Percentiles rank a stretch among this genome's conserved stretches.
Evolutionary conservation across 1,140 invertebrate species (phyloP).

Genomic region (Augochlora pura): DNA sequence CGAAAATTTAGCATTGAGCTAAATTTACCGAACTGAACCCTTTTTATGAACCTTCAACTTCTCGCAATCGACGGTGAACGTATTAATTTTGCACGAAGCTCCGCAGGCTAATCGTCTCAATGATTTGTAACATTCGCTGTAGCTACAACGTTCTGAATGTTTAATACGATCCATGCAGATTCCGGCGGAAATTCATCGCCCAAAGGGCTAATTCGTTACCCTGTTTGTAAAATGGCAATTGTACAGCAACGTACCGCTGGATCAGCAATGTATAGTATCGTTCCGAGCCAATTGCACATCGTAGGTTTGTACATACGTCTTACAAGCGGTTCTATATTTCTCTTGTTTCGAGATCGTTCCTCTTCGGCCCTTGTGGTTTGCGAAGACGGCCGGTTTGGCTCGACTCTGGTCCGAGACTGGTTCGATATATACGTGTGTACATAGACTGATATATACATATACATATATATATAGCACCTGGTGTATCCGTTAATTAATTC

Average conservation of each 20-base stretch:
- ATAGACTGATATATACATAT: too few species aligned
- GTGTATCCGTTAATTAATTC: constrained; percentile 37
- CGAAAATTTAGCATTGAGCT: too few species aligned
- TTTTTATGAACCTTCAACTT: too few species aligned
- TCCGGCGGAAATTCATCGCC: neutral
- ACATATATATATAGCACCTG: constrained; percentile 5
- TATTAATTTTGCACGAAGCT: too few species aligned
- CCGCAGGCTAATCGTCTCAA: neutral
- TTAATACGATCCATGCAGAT: neutral
- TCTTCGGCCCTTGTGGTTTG: constrained; percentile 30
- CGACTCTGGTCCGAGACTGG: neutral
- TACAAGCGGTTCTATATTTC: constrained; percentile 19
- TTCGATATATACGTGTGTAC: neutral
- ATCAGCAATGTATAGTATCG: constrained; percentile 1
- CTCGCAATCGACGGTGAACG: too few species aligned
- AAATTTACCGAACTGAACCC: too few species aligned
- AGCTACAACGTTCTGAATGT: neutral
- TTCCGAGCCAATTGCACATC: constrained; percentile 16
- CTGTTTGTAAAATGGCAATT: neutral
- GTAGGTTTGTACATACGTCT: neutral
- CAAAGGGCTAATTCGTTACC: constrained; percentile 6
- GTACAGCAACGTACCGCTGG: neutral
- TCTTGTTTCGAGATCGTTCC: constrained; percentile 32
- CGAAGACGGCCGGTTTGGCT: constrained; percentile 14
- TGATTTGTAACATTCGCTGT: neutral